Evolutionary conservation across 2,888 invertebrate genomes (phyloP).

Genomic region (Limnephilus auricula): DNA sequence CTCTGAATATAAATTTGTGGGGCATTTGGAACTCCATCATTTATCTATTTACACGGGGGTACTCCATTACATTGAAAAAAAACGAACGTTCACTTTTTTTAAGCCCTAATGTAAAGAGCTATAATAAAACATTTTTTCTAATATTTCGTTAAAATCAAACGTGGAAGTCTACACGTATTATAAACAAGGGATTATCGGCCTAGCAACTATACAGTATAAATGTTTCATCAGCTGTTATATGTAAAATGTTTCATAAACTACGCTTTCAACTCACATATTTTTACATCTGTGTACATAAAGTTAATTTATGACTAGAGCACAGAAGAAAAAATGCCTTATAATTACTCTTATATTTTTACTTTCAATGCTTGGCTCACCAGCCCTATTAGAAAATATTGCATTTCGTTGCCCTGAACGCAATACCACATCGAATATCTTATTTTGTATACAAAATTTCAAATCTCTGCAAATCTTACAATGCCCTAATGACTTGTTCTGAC

Average conservation of each 20-base stretch:
- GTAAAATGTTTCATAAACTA: not conserved
- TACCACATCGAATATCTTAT: too few relatives aligned
- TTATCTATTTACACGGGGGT: not conserved
- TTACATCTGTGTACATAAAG: not conserved
- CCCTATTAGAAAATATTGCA: too few relatives aligned
- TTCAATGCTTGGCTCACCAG: not conserved
- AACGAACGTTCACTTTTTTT: not conserved
- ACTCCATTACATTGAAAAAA: not conserved
- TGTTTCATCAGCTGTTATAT: slow-evolving; percentile 16
- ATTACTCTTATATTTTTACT: not conserved
- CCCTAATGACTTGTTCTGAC: too few relatives aligned
- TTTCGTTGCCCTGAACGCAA: too few relatives aligned
- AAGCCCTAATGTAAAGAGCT: too few relatives aligned
- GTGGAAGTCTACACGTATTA: not conserved
- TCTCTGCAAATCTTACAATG: too few relatives aligned
- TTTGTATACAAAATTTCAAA: too few relatives aligned
- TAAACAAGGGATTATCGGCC: not conserved
- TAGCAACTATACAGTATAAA: not conserved
- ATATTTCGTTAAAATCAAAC: not conserved
- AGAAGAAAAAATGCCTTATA: not conserved
- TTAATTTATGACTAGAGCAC: not conserved
- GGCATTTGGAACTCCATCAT: not conserved
- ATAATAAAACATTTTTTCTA: not conserved
- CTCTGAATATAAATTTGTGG: not conserved
- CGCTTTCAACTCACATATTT: not conserved